Evolutionary conservation across 2,797 vertebrate species (phyloP), one percentile per base, ranked within the genome.

Genomic region (Luscinia megarhynchos): DNA sequence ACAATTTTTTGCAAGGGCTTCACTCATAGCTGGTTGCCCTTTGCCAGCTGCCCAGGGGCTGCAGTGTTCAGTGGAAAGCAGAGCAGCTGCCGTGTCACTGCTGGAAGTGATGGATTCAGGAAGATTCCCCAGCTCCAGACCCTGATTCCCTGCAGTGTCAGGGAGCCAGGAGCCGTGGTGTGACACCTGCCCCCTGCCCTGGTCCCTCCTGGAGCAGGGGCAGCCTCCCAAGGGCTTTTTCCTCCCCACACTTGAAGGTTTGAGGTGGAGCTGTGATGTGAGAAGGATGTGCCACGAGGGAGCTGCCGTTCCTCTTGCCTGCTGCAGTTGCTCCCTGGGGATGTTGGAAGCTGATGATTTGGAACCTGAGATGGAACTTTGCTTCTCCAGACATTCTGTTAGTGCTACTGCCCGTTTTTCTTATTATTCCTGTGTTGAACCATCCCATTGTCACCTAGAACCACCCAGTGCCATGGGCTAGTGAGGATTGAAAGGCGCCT

Each of bases 141-240:
- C 14, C 30, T 2, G 0, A 10, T 7, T 1, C 32, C 58, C 73
- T 30, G 17, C 63, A 21, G 50, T 51, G 50, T 29, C 50, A 51
- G 15, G 0, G 2, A 63, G 10, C 0, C 1, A 66, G n/a, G 13
- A 84, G 43, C 27, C 21, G 1, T 15, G 46, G 24, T 36, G 38
- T 1, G 3, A 9, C 48, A 8, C 51, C 82, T 43, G 21, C 7
- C 11, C 24, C 27, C 59, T n/a, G 46, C 62, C 48, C 34, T 55
- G 26, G 13, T 40, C 19, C 23, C 38, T 64, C 64, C 38, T 15
- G 23, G 38, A 80, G 41, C 24, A 55, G 53, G 23, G 27, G 5
- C 30, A 41, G 34, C 45, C n/a, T 68, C 36, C 36, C 15, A 41
- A 36, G 38, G 36, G 18, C 17, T 17, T 53, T 27, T 21, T 58